Percentiles rank a stretch among this genome's conserved stretches.
Evolutionary conservation across 2,888 invertebrate species (phyloP).

Genomic region (Tinea pellionella): DNA sequence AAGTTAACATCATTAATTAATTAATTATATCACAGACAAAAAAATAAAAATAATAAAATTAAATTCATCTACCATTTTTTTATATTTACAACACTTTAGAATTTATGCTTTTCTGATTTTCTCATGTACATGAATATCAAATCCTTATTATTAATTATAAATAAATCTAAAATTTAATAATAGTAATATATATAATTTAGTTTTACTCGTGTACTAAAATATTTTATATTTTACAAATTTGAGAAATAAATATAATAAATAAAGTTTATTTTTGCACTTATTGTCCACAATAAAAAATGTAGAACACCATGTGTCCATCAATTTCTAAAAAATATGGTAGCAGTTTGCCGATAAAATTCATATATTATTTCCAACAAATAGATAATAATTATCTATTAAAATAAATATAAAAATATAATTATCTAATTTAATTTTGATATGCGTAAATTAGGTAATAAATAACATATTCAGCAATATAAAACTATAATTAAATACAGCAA

Average conservation of each 20-base stretch:
- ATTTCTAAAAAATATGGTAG: not conserved
- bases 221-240: not conserved
- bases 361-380: not conserved
- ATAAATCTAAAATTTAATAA: not conserved
- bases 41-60: constrained; percentile 32
- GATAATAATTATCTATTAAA: not conserved
- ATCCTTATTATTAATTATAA: not conserved
- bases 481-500: not conserved
- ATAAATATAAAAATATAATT: not conserved
- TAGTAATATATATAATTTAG: not conserved
- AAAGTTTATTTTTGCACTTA: not conserved
- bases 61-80: constrained; percentile 17
- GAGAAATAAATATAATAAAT: not conserved
- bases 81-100: constrained; percentile 63
- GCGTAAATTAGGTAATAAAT: not conserved
- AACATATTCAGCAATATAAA: not conserved
- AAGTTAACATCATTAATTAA: not conserved
- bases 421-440: not conserved
- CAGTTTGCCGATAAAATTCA: not conserved
- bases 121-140: constrained; percentile 1
- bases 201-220: too few relatives aligned
- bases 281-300: not conserved
- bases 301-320: not conserved
- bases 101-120: constrained; percentile 45
- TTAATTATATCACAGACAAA: constrained; percentile 42